A percentile compares a stretch with the other conserved stretches of the same genome.
Conservation (phyloP, 2,888 invertebrate species). For the Ischnura elegans region DNA sequence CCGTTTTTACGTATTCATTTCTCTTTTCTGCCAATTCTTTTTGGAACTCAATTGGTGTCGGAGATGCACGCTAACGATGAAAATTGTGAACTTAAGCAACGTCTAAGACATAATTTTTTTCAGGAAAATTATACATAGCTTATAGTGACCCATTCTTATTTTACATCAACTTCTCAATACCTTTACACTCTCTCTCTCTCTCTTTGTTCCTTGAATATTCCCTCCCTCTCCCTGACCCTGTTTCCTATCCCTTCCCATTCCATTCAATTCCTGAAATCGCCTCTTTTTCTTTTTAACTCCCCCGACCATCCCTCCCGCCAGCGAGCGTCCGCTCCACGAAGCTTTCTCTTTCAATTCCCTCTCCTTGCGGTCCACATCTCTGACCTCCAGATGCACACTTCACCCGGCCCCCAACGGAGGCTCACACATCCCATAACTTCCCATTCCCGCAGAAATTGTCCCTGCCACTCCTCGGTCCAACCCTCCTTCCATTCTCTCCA, state of each 20-base stretch:
- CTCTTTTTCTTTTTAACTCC: background rate
- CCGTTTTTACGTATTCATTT: no score
- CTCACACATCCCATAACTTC: conserved; percentile 4
- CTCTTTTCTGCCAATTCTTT: no score
- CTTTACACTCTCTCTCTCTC: background rate
- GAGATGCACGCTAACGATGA: no score
- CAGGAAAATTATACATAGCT: no score
- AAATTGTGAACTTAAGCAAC: no score
- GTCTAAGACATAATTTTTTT: no score
- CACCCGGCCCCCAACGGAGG: background rate
- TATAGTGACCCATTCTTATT: no score
- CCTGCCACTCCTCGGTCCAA: background rate
- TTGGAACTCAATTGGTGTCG: no score
- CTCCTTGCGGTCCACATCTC: background rate
- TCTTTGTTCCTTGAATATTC: background rate
- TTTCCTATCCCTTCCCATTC: background rate
- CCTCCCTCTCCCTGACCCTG: background rate
- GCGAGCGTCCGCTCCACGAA: background rate
- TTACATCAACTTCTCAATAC: background rate
- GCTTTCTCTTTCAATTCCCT: conserved; percentile 35
- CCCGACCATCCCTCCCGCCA: background rate
- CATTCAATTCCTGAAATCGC: conserved; percentile 19
- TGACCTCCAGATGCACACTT: conserved; percentile 18
- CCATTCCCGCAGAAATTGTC: background rate
- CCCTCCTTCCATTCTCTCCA: background rate